A percentile compares a stretch with the other conserved stretches of the same genome.
These are phyloP conservation scores for Cercocebus atys DNA, from an alignment of 2,113 vertebrate species.

Conservation along the genomic window DNA sequence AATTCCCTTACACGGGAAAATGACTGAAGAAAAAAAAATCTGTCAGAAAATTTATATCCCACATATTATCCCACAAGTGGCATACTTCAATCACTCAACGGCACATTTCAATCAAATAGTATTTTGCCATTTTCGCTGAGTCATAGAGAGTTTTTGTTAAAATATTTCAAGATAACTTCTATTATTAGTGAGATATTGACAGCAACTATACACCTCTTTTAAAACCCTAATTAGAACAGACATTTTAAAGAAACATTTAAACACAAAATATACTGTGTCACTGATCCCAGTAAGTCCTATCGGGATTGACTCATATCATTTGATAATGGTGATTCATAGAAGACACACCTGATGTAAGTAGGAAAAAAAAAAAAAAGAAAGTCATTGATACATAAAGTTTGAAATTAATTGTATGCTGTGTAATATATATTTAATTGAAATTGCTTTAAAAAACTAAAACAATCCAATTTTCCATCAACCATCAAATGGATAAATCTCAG, in stretches of 20 bases:
- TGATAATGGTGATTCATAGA: neutral
- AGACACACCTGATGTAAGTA: neutral
- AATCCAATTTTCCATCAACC: no score
- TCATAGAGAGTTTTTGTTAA: neutral
- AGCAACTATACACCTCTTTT: neutral
- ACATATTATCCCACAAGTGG: neutral
- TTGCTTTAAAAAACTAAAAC: no score
- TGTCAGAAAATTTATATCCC: neutral
- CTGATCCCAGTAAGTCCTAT: neutral
- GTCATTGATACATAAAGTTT: no score
- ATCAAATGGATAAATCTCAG: no score
- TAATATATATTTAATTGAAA: no score
- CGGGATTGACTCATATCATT: neutral
- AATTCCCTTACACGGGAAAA: neutral
- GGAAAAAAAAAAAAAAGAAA: neutral
- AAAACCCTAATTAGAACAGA: neutral
- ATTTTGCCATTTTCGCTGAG: neutral
- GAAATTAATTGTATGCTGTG: no score
- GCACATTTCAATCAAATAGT: neutral
- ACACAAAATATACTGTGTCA: neutral
- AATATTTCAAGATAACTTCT: neutral
- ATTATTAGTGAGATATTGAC: neutral
- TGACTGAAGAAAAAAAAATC: neutral
- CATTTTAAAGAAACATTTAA: neutral
- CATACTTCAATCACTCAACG: neutral